phyloP scores from a whole-genome alignment of 53 echinoderm and acorn worm species.

The Luidia sarsii region DNA sequence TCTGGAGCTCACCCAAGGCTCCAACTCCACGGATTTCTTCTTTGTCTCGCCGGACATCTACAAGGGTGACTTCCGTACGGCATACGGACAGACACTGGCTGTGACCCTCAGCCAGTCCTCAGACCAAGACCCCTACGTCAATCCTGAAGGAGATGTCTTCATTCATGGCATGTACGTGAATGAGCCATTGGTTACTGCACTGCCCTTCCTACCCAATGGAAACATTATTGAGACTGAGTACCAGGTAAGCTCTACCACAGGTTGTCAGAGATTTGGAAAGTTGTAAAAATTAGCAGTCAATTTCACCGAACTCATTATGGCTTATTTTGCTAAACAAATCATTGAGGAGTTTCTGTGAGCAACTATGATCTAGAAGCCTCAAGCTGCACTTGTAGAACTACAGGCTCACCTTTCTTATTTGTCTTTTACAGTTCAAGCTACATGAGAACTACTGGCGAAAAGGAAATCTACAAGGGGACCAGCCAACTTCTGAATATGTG shows the following conservation, averaged over 20 bases:
- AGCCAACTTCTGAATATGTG: constrained; percentile 59
- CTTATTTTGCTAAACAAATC: too few species aligned
- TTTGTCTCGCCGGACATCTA: constrained; percentile 73
- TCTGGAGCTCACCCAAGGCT: constrained; percentile 62
- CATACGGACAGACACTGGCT: constrained; percentile 77
- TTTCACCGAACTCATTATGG: too few species aligned
- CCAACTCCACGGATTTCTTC: constrained; percentile 72
- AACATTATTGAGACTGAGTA: constrained; percentile 64
- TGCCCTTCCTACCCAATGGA: constrained; percentile 63
- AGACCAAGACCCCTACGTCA: constrained; percentile 57
- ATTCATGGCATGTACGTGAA: constrained; percentile 60
- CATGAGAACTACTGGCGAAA: constrained; percentile 89
- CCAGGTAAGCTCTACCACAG: too few species aligned
- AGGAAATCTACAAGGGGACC: constrained; percentile 63
- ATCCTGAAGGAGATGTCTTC: constrained; percentile 79
- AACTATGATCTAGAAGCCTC: too few species aligned
- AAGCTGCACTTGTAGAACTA: too few species aligned
- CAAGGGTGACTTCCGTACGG: constrained; percentile 78
- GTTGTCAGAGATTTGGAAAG: too few species aligned
- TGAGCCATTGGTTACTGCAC: constrained; percentile 63
- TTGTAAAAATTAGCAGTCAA: too few species aligned
- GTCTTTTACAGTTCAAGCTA: constrained; percentile 68
- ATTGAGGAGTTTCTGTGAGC: too few species aligned
- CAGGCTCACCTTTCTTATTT: too few species aligned
- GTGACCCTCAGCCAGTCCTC: constrained; percentile 84